These are phyloP conservation scores for Enteromius argenteus DNA, from an alignment of 2,797 vertebrate species.

Conservation along the genomic window DNA sequence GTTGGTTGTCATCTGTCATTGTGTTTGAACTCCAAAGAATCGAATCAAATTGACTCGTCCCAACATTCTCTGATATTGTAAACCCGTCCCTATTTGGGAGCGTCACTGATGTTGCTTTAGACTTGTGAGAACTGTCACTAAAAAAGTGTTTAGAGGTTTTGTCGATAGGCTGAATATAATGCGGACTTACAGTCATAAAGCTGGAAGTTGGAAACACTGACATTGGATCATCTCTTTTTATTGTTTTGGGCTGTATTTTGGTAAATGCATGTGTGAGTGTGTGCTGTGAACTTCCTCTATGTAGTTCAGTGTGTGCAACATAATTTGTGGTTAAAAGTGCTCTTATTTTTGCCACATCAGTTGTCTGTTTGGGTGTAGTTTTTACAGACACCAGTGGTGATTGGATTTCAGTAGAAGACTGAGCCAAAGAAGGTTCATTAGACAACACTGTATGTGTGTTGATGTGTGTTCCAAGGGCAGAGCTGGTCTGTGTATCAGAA, in stretches of 20 bases:
- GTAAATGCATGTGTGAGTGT: slow-evolving; percentile 13
- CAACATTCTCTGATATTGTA: not conserved
- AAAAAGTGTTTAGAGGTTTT: not conserved
- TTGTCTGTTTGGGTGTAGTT: not conserved
- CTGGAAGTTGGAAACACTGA: not conserved
- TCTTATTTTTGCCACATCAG: not conserved
- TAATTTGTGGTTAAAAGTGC: not conserved
- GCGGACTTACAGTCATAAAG: not conserved
- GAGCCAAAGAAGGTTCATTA: not conserved
- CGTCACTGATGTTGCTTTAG: not conserved
- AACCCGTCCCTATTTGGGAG: not conserved
- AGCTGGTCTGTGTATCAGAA: slow-evolving; percentile 31
- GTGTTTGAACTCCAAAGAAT: slow-evolving; percentile 4
- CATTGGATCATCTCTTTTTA: not conserved
- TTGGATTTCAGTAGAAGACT: not conserved
- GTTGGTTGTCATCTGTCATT: slow-evolving; percentile 8
- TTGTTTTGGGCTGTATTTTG: not conserved
- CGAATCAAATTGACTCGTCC: not conserved
- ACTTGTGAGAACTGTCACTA: not conserved
- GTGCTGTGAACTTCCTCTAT: not conserved
- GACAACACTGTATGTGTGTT: not conserved
- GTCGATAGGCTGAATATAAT: not conserved
- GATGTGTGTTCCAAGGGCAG: slow-evolving; percentile 38
- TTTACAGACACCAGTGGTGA: not conserved
- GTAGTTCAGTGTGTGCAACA: slow-evolving; percentile 18